Base-by-base conservation (phyloP, 2,797 vertebrate species). In the Dendrocincla tyrannina region DNA sequence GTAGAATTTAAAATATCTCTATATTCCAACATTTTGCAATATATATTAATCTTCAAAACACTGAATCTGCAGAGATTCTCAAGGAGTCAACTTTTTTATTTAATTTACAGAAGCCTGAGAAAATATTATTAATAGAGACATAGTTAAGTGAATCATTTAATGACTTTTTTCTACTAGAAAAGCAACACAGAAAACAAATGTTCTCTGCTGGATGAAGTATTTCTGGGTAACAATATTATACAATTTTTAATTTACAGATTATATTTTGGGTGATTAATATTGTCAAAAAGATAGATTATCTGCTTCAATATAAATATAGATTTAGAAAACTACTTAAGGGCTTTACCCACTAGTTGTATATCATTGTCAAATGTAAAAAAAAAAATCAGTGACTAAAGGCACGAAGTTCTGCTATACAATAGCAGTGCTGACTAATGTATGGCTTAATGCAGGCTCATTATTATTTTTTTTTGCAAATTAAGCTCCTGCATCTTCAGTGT, bases 271-370 rank as follows among this genome's bases (percentile, higher is more conserved):
- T 68, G 70, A 92, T 95, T 97, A 97, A 96, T 96, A 93, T 92
- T 97, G 96, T 97, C 97, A 97, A 95, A 96, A 97, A 97, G 97
- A 98, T 92, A 97, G 97, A 98, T 95, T 96, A 95, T 89, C 83
- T 76, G 60, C 64, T 87, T 91, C 25, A 50, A 66, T 76, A 96
- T 92, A 97, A 97, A 95, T 95, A 97, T 15, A 97, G 96, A 97
- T 96, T 95, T 94, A 90, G 85, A 96, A 96, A 95, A 94, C 74
- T 84, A 91, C 81, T 96, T 91, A 96, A 85, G 64, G 47, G 58
- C 39, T 94, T 60, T 72, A 83, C 56, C 33, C 46, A 53, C 69
- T 37, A 90, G 78, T 80, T 86, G 35, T 97, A 87, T 58, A 89
- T 98, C 97, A 96, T 4, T 97, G 97, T 97, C 96, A 97, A 74